Conservation (phyloP, 1,140 invertebrate species). For the Sarcophaga bullata region DNA sequence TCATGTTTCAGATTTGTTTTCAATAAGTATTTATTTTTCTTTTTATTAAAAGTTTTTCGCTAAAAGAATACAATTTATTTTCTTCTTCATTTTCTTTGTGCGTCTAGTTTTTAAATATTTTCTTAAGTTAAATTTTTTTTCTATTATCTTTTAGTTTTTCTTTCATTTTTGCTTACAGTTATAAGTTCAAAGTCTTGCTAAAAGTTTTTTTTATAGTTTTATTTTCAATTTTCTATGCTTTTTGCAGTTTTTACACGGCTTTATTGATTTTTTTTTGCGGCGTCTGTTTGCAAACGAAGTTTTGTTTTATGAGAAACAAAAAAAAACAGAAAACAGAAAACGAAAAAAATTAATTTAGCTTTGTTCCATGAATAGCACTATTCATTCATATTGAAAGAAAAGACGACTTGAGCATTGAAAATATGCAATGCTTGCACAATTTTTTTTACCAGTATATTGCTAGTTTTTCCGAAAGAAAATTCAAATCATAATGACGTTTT, state of each 20-base stretch:
- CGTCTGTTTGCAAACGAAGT: not conserved
- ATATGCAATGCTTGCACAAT: slow-evolving; percentile 1
- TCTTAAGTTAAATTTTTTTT: not conserved
- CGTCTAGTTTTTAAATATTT: too few relatives aligned
- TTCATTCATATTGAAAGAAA: not conserved
- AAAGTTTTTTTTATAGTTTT: slow-evolving; percentile 1
- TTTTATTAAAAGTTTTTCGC: too few relatives aligned
- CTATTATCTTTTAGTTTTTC: not conserved
- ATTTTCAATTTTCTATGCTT: not conserved
- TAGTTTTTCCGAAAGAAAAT: not conserved
- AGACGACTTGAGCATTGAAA: not conserved
- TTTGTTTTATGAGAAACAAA: not conserved
- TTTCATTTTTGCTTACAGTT: not conserved
- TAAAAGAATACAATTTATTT: too few relatives aligned
- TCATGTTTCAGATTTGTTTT: too few relatives aligned
- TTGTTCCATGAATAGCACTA: not conserved
- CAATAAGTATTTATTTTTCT: too few relatives aligned
- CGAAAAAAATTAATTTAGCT: not conserved
- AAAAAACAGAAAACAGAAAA: too few relatives aligned
- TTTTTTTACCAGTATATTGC: not conserved
- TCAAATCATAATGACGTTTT: not conserved
- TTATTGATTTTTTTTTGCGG: not conserved
- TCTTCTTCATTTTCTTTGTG: too few relatives aligned
- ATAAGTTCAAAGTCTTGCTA: slow-evolving; percentile 34
- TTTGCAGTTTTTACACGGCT: not conserved